Percentiles rank a stretch among this genome's conserved stretches.
Conservation (phyloP, 2,113 vertebrate species). For the Nesoenas mayeri region DNA sequence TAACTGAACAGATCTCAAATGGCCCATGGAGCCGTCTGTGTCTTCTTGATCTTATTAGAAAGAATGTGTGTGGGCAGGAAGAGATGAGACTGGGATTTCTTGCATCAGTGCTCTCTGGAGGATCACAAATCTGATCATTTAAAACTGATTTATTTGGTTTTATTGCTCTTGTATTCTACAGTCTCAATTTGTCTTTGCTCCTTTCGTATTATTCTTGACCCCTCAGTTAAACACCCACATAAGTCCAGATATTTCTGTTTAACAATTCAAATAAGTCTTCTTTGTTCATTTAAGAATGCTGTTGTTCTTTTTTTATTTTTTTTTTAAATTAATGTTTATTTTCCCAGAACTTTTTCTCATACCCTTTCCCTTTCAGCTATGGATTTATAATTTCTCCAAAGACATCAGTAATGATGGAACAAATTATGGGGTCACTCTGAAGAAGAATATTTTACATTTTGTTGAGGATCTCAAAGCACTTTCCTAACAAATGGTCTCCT, state of each 20-base stretch:
- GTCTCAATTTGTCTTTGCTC: constrained; percentile 55
- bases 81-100: constrained; percentile 36
- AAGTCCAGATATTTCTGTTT: constrained; percentile 33
- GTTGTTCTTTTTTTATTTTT: neutral
- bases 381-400: constrained; percentile 54
- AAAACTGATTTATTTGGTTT: constrained; percentile 63
- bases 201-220: constrained; percentile 65
- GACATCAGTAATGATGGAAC: constrained; percentile 13
- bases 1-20: neutral
- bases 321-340: neutral
- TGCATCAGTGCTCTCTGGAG: constrained; percentile 40
- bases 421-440: neutral
- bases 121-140: constrained; percentile 56
- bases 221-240: constrained; percentile 38
- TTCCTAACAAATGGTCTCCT: neutral
- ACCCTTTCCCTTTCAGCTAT: constrained; percentile 18
- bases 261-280: constrained; percentile 32
- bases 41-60: constrained; percentile 52
- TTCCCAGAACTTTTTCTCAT: constrained; percentile 43
- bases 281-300: constrained; percentile 27
- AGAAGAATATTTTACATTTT: constrained; percentile 24
- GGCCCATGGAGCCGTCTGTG: neutral
- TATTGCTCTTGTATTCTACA: constrained; percentile 42
- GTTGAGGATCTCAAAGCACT: neutral
- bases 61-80: constrained; percentile 31